Evolutionary conservation across 2,113 vertebrate genomes (phyloP).

Genomic region (Pseudonaja textilis): DNA sequence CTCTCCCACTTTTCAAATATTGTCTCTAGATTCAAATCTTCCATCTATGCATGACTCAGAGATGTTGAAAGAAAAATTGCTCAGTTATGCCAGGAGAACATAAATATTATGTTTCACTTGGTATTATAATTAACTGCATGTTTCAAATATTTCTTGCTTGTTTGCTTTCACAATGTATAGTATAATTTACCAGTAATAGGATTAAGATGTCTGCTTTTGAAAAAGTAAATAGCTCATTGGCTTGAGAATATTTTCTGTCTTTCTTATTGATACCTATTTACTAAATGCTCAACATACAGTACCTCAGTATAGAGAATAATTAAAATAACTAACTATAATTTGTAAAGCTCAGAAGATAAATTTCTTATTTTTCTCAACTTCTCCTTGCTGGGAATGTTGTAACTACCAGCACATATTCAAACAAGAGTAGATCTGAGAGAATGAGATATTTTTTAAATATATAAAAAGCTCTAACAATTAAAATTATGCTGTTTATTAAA

Average conservation of each 20-base stretch:
- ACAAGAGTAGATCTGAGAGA: background rate
- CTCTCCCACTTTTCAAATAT: background rate
- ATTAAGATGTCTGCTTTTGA: constrained; percentile 71
- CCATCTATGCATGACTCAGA: constrained; percentile 68
- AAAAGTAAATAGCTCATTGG: constrained; percentile 70
- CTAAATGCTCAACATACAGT: constrained; percentile 54
- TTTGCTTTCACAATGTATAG: constrained; percentile 72
- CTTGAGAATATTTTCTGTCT: constrained; percentile 71
- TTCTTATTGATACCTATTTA: constrained; percentile 67
- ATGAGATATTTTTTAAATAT: constrained; percentile 15
- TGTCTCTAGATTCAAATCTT: constrained; percentile 62
- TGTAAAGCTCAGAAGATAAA: constrained; percentile 52
- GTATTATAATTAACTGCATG: constrained; percentile 74
- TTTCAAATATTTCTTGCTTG: constrained; percentile 73
- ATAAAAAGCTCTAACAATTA: constrained; percentile 25
- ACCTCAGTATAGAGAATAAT: constrained; percentile 63
- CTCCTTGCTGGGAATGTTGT: constrained; percentile 2
- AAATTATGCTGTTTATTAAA: constrained; percentile 10
- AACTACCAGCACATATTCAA: background rate
- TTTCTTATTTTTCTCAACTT: constrained; percentile 28
- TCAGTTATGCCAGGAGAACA: constrained; percentile 57
- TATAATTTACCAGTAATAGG: constrained; percentile 73
- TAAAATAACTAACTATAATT: constrained; percentile 53
- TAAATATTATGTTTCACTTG: constrained; percentile 72
- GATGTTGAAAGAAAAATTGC: constrained; percentile 64